Percentiles rank a stretch among this genome's conserved stretches.
Evolutionary conservation across 35 echinoderm and acorn worm genomes (phyloP).

Genomic region (Apostichopus californicus): DNA sequence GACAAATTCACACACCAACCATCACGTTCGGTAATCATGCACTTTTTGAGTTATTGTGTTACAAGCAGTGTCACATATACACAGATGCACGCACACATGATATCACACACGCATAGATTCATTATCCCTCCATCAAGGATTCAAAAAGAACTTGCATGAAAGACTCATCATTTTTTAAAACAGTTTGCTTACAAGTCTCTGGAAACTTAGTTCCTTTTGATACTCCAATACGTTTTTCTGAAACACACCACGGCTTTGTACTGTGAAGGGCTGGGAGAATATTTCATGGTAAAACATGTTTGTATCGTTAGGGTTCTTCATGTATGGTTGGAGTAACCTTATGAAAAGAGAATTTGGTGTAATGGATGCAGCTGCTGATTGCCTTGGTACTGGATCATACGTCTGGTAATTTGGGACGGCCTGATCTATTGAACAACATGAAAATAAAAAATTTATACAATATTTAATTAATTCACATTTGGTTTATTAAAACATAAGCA

Average conservation of each 20-base stretch:
- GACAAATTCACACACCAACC: no score
- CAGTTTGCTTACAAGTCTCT: not conserved
- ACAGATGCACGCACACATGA: no score
- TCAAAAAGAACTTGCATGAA: no score
- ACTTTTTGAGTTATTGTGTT: no score
- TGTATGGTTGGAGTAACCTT: not conserved
- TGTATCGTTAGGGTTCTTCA: not conserved
- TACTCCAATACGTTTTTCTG: not conserved
- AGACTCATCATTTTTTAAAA: no score
- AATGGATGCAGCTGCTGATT: not conserved
- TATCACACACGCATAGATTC: no score
- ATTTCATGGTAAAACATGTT: not conserved
- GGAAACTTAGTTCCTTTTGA: not conserved
- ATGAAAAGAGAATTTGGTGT: not conserved
- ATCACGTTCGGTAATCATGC: no score
- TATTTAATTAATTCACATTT: no score
- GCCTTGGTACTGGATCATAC: not conserved
- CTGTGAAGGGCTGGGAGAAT: not conserved
- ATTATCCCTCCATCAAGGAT: no score
- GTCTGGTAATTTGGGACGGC: not conserved
- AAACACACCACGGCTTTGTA: not conserved
- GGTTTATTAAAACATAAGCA: no score
- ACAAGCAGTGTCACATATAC: no score
- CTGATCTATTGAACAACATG: not conserved
- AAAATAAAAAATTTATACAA: no score